Evolutionary conservation across 2,113 vertebrate genomes (phyloP), one percentile per base, ranked within the genome.

Genomic region (Colinus virginianus): DNA sequence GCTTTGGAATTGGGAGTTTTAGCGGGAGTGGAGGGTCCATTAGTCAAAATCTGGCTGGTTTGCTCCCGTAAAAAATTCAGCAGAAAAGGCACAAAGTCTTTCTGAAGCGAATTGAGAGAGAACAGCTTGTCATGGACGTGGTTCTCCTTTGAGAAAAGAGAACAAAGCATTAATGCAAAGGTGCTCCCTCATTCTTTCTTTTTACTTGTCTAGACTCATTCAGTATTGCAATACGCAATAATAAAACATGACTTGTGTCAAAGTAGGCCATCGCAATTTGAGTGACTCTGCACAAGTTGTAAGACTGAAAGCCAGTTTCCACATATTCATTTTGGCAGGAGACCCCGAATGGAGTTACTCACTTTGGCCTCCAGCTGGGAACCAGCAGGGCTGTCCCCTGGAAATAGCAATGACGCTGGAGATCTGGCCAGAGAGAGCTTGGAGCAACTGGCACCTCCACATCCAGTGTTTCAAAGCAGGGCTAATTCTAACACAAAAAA

Each of bases 11-110:
- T 98, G 56, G 98, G 98, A 53, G 98, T 98, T 96, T 99, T 99
- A 89, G 99, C 99, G 16, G 99, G 99, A 5, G 99, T 99, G 55
- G 99, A 96, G 6, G 99, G 99, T 12, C 99, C 99, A 95, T 99
- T 98, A 62, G 98, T 98, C 51, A 99, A 97, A 55, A 99, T 98
- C 69, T 98, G 98, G 91, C 98, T 98, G 95, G 99, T 99, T 95
- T 99, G 99, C 77, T 99, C 99, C 86, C 99, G 97, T 92, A 99
- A 97, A 96, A 99, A 99, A 95, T 99, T 99, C 34, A 99, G 96
- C 72, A 99, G 97, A 94, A 99, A 99, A 81, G 99, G 98, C 87
- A 99, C 98, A 96, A 99, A 99, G 87, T 99, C 99, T 72, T 98
- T 98, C 90, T 97, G 98, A 89, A 98, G 98, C 4, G 97, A 95